phyloP scores from a whole-genome alignment of 2,797 vertebrate genomes.

The Neoniphon sammara region DNA sequence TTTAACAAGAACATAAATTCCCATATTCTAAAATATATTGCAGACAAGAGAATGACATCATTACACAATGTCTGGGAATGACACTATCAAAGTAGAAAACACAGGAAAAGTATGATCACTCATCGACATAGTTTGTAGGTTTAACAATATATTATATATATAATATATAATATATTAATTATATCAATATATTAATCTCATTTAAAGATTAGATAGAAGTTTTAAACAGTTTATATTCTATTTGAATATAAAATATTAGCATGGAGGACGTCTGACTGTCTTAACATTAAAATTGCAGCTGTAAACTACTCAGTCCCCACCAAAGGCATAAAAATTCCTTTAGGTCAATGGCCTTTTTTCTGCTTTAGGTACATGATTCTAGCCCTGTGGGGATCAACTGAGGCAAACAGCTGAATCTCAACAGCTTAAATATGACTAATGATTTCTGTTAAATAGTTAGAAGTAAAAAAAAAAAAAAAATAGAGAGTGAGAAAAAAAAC shows the following conservation, averaged over 20 bases:
- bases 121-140: conserved; percentile 16
- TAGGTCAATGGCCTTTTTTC: neutral
- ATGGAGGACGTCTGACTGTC: neutral
- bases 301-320: neutral
- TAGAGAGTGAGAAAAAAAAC: neutral
- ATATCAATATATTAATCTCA: conserved; percentile 29
- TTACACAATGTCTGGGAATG: conserved; percentile 32
- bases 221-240: conserved; percentile 6
- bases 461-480: neutral
- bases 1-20: neutral
- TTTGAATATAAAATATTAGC: conserved; percentile 2
- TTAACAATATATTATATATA: neutral
- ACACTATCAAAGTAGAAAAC: conserved; percentile 29
- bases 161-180: conserved; percentile 8
- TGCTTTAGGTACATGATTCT: neutral
- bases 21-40: conserved; percentile 16
- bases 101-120: conserved; percentile 15
- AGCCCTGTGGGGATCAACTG: neutral
- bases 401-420: neutral
- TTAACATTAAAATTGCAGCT: neutral
- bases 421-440: neutral
- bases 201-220: conserved; percentile 6
- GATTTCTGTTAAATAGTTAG: neutral
- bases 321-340: neutral
- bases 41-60: conserved; percentile 22